Evolutionary conservation across 64 coral and sea anemone species (phyloP), one percentile per base, ranked within the genome.

Genomic region (Hydrozoanthus tunicans): DNA sequence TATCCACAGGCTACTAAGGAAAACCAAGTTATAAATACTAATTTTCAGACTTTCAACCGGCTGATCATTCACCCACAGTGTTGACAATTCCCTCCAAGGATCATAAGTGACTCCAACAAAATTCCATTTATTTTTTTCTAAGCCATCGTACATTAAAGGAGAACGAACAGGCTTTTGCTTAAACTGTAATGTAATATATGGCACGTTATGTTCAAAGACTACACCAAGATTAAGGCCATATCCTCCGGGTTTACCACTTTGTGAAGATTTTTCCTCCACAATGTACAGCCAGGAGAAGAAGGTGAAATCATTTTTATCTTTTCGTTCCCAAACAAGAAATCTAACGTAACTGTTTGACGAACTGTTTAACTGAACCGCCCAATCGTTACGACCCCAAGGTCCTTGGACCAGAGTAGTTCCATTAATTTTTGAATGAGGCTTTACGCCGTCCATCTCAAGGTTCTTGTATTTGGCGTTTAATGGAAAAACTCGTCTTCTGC

Each of bases 371-470:
- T 73, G 66, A 25, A 20, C 66, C 14, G 83, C 52, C 67, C 83
- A 86, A 9, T 73, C 9, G 9, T 73, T 59, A 32, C 83, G 66
- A 10, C 67, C 66, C 83, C 83, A 86, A 6, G 83, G 55, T 7
- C 80, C 80, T 13, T 52, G 59, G 11, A 61, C 61, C 59, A 66
- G 13, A 10, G 27, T 32, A 2, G 80, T 82, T 6, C 62, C 80
- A 4, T 64, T 82, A 10, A 62, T 15, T 65, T 0, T 15, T 6
- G 61, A 6, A 11, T 60, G 59, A 6, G 80, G 80, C 61, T 62
- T 43, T 65, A 51, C 65, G 63, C 80, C 80, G 59, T 82, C 80
- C 80, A 82, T 53, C 43, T 82, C 80, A 7, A 66, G 60, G 60
- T 64, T 64, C 17, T 6, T 14, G 11, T 15, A 66, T 64, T 66